phyloP scores from a whole-genome alignment of 2,113 vertebrate species.

The Sinocyclocheilus rhinocerous region DNA sequence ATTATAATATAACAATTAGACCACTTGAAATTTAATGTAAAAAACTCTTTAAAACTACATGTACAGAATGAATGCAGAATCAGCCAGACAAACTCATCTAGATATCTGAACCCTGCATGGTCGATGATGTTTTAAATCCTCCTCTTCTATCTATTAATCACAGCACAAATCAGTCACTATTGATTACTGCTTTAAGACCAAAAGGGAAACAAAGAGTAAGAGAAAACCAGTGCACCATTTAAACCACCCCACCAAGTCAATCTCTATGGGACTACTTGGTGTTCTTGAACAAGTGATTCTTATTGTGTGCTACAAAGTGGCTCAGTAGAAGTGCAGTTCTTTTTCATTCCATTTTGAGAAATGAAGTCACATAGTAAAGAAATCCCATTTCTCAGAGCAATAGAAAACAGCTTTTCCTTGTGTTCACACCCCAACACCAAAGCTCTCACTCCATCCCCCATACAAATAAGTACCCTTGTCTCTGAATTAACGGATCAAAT shows the following conservation, averaged over 20 bases:
- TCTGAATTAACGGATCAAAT: slow-evolving; percentile 16
- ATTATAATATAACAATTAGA: background rate
- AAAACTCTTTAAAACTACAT: background rate
- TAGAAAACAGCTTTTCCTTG: slow-evolving; percentile 24
- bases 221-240: background rate
- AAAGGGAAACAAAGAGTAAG: background rate
- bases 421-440: background rate
- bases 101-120: background rate
- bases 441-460: slow-evolving; percentile 4
- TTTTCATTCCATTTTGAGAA: slow-evolving; percentile 16
- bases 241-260: background rate
- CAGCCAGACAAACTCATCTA: background rate
- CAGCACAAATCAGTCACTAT: background rate
- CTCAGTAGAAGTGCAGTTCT: slow-evolving; percentile 14
- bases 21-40: background rate
- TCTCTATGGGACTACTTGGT: background rate
- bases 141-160: background rate
- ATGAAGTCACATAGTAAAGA: slow-evolving; percentile 15
- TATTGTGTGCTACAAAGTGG: slow-evolving; percentile 16
- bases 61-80: background rate
- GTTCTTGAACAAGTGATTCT: background rate
- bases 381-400: slow-evolving; percentile 36
- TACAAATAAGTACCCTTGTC: slow-evolving; percentile 34
- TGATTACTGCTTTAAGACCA: background rate
- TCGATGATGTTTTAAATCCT: background rate